phyloP scores from a whole-genome alignment of 2,888 invertebrate genomes.

The Tipula lateralis region DNA sequence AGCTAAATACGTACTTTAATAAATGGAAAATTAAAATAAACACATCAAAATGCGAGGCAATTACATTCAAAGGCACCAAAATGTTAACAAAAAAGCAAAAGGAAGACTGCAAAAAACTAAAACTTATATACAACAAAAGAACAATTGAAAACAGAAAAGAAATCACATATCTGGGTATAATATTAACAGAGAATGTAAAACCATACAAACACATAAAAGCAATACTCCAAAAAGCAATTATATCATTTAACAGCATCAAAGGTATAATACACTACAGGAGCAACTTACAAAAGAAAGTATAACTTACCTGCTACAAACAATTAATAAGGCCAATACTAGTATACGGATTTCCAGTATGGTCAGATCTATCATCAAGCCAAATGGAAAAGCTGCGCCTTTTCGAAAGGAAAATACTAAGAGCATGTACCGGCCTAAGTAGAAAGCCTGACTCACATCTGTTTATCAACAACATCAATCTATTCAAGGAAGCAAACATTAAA shows the following conservation, averaged over 20 bases:
- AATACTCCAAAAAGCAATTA: not conserved
- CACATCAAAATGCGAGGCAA: not conserved
- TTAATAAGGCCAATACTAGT: too few species aligned
- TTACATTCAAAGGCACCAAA: not conserved
- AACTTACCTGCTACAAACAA: too few species aligned
- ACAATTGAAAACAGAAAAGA: not conserved
- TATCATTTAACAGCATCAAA: not conserved
- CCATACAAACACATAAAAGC: not conserved
- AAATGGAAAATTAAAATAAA: not conserved
- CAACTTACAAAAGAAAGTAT: too few species aligned
- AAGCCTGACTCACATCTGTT: too few species aligned
- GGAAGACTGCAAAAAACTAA: not conserved
- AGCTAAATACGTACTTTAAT: not conserved
- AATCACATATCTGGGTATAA: not conserved
- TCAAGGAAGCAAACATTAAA: too few species aligned
- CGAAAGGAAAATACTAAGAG: too few species aligned
- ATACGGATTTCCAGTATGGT: not conserved
- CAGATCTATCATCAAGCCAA: too few species aligned
- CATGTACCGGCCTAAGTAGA: too few species aligned
- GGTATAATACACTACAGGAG: not conserved
- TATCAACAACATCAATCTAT: too few species aligned
- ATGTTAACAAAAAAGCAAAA: not conserved
- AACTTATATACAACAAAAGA: not conserved
- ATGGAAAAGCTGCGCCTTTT: too few species aligned
- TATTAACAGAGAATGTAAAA: not conserved